Evolutionary conservation across 2,797 vertebrate species (phyloP), one percentile per base, ranked within the genome.

Genomic region (Eupleurogrammus muticus): DNA sequence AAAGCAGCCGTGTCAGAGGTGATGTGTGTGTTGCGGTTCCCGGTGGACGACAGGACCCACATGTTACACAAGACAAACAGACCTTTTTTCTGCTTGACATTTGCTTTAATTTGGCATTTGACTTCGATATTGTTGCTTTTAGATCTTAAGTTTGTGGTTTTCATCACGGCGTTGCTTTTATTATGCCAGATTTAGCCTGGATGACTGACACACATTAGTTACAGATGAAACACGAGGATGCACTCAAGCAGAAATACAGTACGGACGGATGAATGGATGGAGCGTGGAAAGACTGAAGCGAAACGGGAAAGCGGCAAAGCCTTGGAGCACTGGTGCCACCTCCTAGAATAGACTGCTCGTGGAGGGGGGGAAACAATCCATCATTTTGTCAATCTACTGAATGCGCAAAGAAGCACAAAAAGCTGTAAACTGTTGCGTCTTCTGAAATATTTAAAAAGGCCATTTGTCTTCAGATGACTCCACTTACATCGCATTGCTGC

Each of bases 21-120:
- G 81, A 77, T 80, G 80, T 85, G 72, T 72, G 57, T 47, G 58
- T 86, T 86, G 81, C 61, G 38, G 66, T 23, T 79, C 84, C 76
- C 66, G 48, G 42, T 54, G 67, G 76, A 72, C 57, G 35, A 11
- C 7, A 64, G 55, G 67, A 51, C 72, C 60, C 67, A 78, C 28
- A 17, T 53, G 71, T 73, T 66, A 65, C 46, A 46, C 66, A 46
- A 82, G 71, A 81, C 44, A 77, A 28, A 82, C 63, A 8, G n/a
- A 50, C 57, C 42, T 40, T 44, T 56, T 72, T 72, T 79, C 62
- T 59, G 54, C 38, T 35, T 36, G 48, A 65, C 52, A 28, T 56
- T 56, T 35, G n/a, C n/a, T 40, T 44, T 66, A 38, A 66, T 14
- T 32, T 28, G n/a, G 2, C 20, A 24, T 51, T 48, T 20, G 36